phyloP scores from a whole-genome alignment of 2,113 vertebrate genomes.

The Syrrhaptes paradoxus region DNA sequence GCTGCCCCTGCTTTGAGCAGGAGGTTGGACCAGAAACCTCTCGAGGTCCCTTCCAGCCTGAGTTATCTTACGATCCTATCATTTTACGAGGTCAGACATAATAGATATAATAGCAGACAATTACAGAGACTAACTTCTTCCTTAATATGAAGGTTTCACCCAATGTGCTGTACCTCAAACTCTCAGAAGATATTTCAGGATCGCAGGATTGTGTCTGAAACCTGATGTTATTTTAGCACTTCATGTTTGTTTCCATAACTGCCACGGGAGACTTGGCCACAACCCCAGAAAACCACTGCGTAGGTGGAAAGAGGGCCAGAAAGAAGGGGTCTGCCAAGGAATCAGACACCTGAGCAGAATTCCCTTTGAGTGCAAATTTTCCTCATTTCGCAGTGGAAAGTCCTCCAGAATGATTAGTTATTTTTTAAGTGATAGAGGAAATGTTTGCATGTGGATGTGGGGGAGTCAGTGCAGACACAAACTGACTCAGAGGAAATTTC shows the following conservation, averaged over 20 bases:
- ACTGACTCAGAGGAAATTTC: neutral
- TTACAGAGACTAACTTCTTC: neutral
- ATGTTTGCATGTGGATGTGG: neutral
- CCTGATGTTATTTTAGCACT: conserved; percentile 20
- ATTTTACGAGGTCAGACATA: neutral
- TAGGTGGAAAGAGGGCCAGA: neutral
- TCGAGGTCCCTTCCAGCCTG: neutral
- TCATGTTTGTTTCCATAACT: neutral
- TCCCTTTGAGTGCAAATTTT: neutral
- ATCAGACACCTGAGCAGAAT: neutral
- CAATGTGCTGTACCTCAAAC: accelerated
- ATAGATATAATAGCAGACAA: neutral
- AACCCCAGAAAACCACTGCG: neutral
- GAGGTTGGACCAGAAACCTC: neutral
- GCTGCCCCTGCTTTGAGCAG: neutral
- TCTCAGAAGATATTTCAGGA: conserved; percentile 34
- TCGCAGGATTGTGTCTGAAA: neutral
- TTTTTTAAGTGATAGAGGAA: neutral
- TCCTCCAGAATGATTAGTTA: neutral
- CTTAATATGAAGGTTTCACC: neutral
- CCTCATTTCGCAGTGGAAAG: neutral
- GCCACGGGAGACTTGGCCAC: neutral
- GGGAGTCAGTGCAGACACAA: neutral
- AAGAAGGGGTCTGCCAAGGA: neutral
- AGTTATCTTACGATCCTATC: neutral